phyloP scores from a whole-genome alignment of 2,113 vertebrate species.

The Sturnira hondurensis region DNA sequence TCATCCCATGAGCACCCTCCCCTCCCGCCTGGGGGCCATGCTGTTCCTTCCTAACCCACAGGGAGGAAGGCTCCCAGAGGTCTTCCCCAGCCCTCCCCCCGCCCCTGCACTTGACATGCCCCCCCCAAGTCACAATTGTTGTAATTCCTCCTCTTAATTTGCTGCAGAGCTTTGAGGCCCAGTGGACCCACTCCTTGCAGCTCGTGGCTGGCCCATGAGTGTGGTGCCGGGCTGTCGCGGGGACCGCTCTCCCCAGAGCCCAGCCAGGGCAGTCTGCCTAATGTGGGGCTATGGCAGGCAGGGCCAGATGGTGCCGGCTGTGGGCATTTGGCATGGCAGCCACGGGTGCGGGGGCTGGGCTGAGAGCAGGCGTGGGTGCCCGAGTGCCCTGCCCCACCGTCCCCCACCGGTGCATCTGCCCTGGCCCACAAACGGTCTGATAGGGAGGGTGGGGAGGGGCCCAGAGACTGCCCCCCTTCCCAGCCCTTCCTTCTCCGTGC shows the following conservation, averaged over 20 bases:
- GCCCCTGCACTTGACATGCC: neutral
- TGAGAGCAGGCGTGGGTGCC: neutral
- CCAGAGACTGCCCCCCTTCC: neutral
- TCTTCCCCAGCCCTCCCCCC: no score
- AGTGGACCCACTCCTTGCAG: fast-evolving
- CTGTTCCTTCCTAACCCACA: neutral
- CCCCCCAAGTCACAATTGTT: fast-evolving
- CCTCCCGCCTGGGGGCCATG: neutral
- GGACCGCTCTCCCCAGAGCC: neutral
- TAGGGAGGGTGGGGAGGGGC: neutral
- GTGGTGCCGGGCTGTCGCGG: neutral
- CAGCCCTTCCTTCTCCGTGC: neutral
- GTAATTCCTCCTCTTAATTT: neutral
- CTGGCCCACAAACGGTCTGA: neutral
- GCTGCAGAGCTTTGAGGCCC: neutral
- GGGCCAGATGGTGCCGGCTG: neutral
- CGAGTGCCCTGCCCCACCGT: no score
- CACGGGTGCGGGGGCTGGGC: neutral
- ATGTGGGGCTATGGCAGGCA: neutral
- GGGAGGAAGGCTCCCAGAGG: neutral
- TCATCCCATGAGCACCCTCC: no score
- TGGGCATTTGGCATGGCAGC: neutral
- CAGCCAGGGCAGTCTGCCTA: neutral
- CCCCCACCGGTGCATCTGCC: neutral
- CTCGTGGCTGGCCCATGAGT: neutral